Evolutionary conservation across 2,888 invertebrate genomes (phyloP).

Genomic region (Geophilus truncorum): DNA sequence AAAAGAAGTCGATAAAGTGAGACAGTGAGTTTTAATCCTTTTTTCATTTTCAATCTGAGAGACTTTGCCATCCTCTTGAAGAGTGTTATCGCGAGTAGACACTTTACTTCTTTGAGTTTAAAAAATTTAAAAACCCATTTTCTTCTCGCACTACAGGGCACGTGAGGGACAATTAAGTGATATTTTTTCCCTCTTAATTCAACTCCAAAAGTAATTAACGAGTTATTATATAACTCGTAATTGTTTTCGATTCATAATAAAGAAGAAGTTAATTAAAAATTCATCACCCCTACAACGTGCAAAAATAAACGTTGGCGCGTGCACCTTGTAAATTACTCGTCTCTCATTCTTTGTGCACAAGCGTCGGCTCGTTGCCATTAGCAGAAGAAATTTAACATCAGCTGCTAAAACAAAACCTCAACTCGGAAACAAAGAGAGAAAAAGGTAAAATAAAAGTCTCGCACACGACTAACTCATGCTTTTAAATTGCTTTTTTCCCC

Average conservation of each 20-base stretch:
- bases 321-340: conserved; percentile 11
- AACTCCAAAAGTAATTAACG: conserved; percentile 27
- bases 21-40: neutral
- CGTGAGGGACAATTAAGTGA: conserved; percentile 27
- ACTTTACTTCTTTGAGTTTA: conserved; percentile 2
- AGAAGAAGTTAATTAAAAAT: conserved; percentile 21
- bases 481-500: conserved; percentile 1
- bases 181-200: conserved; percentile 14
- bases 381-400: neutral
- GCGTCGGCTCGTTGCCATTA: conserved; percentile 1
- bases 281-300: conserved; percentile 19
- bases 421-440: neutral
- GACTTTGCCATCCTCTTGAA: neutral
- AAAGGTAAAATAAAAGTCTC: conserved; percentile 20
- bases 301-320: conserved; percentile 27
- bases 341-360: neutral
- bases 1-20: neutral
- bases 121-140: conserved; percentile 25
- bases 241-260: conserved; percentile 27
- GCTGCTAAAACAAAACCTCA: conserved; percentile 1
- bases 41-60: neutral
- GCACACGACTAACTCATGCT: neutral
- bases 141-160: conserved; percentile 8
- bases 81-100: neutral
- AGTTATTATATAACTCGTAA: conserved; percentile 27